Evolutionary conservation across 1,140 invertebrate genomes (phyloP).

Genomic region (Hydropsyche tenuis): DNA sequence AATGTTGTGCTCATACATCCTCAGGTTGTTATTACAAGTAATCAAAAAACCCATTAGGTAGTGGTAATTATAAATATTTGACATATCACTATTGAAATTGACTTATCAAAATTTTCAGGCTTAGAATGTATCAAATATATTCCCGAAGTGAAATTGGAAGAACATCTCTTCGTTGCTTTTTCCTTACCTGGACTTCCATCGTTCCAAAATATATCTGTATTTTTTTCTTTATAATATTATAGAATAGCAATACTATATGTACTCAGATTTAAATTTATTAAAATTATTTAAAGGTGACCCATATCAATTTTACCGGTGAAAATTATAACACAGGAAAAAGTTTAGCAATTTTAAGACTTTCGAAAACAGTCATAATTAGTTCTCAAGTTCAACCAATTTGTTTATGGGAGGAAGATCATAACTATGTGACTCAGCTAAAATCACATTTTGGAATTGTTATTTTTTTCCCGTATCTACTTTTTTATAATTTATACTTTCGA

Average conservation of each 20-base stretch:
- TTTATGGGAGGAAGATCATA: slow-evolving; percentile 38
- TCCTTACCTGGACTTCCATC: slow-evolving; percentile 38
- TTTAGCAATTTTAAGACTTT: slow-evolving; percentile 36
- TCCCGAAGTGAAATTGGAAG: slow-evolving; percentile 30
- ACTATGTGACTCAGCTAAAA: slow-evolving; percentile 34
- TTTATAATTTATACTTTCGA: no score
- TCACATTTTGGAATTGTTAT: slow-evolving; percentile 36
- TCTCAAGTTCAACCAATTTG: slow-evolving; percentile 39
- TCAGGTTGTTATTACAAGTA: slow-evolving; percentile 35
- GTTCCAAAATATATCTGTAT: slow-evolving; percentile 42
- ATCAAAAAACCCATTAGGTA: not conserved
- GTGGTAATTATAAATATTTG: not conserved
- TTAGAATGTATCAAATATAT: slow-evolving; percentile 21
- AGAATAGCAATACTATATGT: not conserved
- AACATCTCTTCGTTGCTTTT: slow-evolving; percentile 36
- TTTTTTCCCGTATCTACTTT: no score
- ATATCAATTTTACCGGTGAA: slow-evolving; percentile 34
- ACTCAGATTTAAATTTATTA: not conserved
- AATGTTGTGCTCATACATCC: slow-evolving; percentile 42
- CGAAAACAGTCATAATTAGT: slow-evolving; percentile 35
- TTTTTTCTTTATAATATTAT: not conserved
- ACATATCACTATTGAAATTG: not conserved
- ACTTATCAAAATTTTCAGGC: no score
- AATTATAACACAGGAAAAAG: slow-evolving; percentile 23
- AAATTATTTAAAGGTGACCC: slow-evolving; percentile 20